Evolutionary conservation across 2,113 vertebrate species (phyloP).

Genomic region (Channa maculata): DNA sequence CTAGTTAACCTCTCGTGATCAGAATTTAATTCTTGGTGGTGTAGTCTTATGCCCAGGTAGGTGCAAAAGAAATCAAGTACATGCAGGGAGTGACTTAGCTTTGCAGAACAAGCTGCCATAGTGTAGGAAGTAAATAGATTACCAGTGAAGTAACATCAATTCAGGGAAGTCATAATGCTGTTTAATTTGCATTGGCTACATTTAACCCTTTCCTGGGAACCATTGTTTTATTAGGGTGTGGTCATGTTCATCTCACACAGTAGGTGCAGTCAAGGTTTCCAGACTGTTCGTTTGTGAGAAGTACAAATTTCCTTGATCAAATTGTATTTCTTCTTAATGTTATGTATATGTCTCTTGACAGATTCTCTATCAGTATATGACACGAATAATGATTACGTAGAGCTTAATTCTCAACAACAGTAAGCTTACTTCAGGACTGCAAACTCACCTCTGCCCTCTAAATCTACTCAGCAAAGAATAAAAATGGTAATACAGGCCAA

Average conservation of each 20-base stretch:
- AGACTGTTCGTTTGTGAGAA: background rate
- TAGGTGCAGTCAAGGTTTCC: background rate
- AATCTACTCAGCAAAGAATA: slow-evolving; percentile 3
- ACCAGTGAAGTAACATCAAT: background rate
- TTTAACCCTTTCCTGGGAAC: background rate
- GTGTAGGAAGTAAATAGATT: background rate
- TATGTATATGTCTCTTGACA: too few species aligned
- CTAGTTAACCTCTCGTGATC: slow-evolving; percentile 36
- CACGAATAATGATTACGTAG: background rate
- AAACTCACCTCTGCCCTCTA: background rate
- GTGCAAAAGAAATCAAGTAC: background rate
- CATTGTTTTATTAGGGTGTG: background rate
- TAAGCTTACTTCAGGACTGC: slow-evolving; percentile 16
- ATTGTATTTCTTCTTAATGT: background rate
- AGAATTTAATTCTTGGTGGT: slow-evolving; percentile 54
- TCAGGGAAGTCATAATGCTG: background rate
- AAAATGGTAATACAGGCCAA: slow-evolving; percentile 52
- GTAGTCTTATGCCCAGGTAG: background rate
- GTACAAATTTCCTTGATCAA: too few species aligned
- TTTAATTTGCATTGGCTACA: background rate
- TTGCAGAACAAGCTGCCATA: background rate
- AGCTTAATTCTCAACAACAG: slow-evolving; percentile 18
- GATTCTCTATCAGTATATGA: too few species aligned
- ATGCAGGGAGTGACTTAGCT: background rate
- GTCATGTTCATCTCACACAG: background rate